These are phyloP conservation scores for Pachymerium ferrugineum DNA, from an alignment of 2,888 invertebrate species.

Conservation along the genomic window DNA sequence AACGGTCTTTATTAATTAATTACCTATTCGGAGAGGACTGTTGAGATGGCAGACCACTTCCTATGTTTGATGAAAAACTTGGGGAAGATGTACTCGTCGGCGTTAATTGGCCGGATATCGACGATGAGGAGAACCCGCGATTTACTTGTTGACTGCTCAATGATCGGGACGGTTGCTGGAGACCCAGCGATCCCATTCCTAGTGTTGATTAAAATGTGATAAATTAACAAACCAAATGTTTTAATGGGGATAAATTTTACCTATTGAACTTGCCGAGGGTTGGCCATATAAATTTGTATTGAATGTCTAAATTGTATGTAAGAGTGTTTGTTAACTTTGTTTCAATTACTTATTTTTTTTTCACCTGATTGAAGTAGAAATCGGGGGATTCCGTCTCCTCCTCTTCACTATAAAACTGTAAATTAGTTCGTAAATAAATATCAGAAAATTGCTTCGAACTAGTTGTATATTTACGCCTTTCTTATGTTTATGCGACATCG, in stretches of 20 bases:
- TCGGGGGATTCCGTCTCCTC: conserved; percentile 35
- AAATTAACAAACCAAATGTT: background rate
- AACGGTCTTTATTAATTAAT: too few species aligned
- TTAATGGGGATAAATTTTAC: background rate
- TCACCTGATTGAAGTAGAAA: conserved; percentile 32
- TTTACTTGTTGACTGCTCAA: conserved; percentile 62
- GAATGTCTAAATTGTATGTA: background rate
- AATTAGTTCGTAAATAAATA: background rate
- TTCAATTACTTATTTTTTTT: conserved; percentile 16
- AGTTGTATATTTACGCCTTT: conserved; percentile 28
- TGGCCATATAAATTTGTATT: conserved; percentile 7
- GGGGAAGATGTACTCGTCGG: conserved; percentile 59
- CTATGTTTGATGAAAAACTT: conserved; percentile 52
- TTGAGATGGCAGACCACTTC: conserved; percentile 47
- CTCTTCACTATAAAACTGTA: conserved; percentile 36
- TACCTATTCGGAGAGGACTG: conserved; percentile 47
- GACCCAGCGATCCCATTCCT: conserved; percentile 90
- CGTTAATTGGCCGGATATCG: conserved; percentile 69
- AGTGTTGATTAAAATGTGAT: too few species aligned
- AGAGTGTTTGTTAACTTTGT: background rate
- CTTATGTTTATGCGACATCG: conserved; percentile 33
- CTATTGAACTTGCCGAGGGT: background rate
- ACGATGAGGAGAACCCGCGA: conserved; percentile 60
- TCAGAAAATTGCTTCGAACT: background rate
- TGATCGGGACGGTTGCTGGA: conserved; percentile 81